Evolutionary conservation across 2,797 vertebrate species (phyloP).

Genomic region (Betta splendens): DNA sequence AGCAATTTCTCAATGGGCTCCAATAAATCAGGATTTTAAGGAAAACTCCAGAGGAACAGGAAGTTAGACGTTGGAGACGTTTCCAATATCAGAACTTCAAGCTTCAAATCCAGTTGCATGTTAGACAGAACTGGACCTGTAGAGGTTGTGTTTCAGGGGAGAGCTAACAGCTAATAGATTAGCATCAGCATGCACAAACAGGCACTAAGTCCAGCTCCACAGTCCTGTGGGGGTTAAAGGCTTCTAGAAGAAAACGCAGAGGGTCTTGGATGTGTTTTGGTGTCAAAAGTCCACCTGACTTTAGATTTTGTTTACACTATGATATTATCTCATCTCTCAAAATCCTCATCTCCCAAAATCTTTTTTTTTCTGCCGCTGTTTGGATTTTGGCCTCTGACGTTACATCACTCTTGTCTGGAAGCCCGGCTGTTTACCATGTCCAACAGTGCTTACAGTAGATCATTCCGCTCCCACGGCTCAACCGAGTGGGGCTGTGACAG

Average conservation of each 20-base stretch:
- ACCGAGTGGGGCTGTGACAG: constrained; percentile 60
- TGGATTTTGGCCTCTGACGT: constrained; percentile 25
- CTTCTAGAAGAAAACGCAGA: no score
- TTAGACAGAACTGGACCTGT: no score
- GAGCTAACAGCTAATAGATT: no score
- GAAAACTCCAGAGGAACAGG: constrained; percentile 9
- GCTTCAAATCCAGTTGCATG: no score
- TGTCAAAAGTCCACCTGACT: no score
- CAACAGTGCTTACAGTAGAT: constrained; percentile 58
- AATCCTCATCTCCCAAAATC: no score
- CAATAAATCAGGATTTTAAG: constrained; percentile 27
- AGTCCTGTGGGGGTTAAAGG: no score
- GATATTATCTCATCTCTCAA: not conserved
- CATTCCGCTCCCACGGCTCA: constrained; percentile 68
- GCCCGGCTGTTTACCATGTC: constrained; percentile 57
- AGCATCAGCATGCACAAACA: no score
- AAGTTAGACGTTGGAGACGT: constrained; percentile 1
- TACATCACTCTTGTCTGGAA: constrained; percentile 48
- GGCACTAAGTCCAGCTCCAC: no score
- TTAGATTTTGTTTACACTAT: not conserved
- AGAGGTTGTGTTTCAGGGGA: no score
- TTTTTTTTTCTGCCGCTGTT: constrained; percentile 13
- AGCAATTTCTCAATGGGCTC: constrained; percentile 16
- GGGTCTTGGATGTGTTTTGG: no score
- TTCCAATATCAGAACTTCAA: constrained; percentile 34